These are phyloP conservation scores for Drosophila acutilabella DNA, from an alignment of 2,888 invertebrate species.

Conservation along the genomic window DNA sequence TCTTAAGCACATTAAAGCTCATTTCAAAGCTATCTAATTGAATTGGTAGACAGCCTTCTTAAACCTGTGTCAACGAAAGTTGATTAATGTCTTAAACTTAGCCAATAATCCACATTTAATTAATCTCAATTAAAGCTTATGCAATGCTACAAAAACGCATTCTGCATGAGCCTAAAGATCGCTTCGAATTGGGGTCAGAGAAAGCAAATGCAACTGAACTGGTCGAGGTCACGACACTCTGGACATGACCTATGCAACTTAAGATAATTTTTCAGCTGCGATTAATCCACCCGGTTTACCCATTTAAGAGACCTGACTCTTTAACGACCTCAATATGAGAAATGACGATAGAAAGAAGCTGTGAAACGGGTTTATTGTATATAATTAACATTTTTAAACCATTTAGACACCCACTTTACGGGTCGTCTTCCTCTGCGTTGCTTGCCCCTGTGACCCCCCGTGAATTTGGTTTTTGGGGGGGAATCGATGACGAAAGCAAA, in stretches of 20 bases:
- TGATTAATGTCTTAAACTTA: no score
- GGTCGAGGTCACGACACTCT: slow-evolving; percentile 36
- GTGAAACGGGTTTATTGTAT: slow-evolving; percentile 48
- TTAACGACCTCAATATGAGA: slow-evolving; percentile 14
- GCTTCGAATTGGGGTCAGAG: slow-evolving; percentile 26
- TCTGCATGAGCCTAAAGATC: background rate
- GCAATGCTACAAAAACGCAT: background rate
- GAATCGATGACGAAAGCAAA: slow-evolving; percentile 72
- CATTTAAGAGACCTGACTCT: slow-evolving; percentile 4
- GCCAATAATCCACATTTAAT: no score
- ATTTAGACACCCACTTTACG: slow-evolving; percentile 31
- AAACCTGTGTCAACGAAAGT: no score
- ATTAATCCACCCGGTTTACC: slow-evolving; percentile 18
- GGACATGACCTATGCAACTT: slow-evolving; percentile 47
- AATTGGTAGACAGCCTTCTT: no score
- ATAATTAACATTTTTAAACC: slow-evolving; percentile 54
- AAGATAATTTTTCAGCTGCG: slow-evolving; percentile 1
- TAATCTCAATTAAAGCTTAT: no score
- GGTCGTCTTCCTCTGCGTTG: slow-evolving; percentile 10
- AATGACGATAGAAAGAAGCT: slow-evolving; percentile 3
- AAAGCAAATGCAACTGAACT: slow-evolving; percentile 30
- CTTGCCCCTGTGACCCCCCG: background rate
- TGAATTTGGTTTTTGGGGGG: slow-evolving; percentile 1
- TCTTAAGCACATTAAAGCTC: no score
- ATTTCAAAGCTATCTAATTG: no score